Base-by-base conservation (phyloP, 2,797 vertebrate genomes). In the Peromyscus attwateri region DNA sequence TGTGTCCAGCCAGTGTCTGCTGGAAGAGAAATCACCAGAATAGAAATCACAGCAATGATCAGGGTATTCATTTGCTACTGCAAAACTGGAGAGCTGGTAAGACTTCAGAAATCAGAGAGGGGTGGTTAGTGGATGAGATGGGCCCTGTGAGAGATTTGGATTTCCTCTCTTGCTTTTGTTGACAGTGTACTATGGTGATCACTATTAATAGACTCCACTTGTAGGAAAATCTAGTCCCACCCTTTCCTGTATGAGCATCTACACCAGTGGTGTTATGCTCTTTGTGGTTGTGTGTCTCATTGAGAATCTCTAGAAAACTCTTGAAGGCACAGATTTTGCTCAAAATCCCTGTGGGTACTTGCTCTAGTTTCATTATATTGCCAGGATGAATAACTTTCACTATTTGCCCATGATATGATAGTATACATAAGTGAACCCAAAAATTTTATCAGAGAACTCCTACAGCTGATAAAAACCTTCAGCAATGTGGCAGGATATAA, bases 141-240 rank as follows among this genome's bases (percentile, higher is more conserved):
- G 55, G 60, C 43, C 16, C 34, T 9, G 6, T 27, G 13, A 37
- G 34, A 43, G 85, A 91, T n/a, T 62, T 13, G 37, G 70, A 73
- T 83, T 85, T 93, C 37, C 27, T 80, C 66, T 91, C 52, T 81
- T 87, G 43, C 46, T 46, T 91, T 91, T 79, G 34, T 91, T 75
- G 89, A 57, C 34, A 40, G 1, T 73, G 23, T 52, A 19, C 25
- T 57, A 73, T 57, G 34, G 43, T 19, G 27, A 71, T 80, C 71
- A 34, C 57, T 80, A 57, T 70, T 64, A 27, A 83, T 66, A 80
- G n/a, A 43, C 11, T 37, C 19, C 3, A 31, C 34, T 3, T 49
- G 0, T 34, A 29, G 64, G 57, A n/a, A n/a, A 52, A 52, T 52
- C 23, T 52, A 27, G 19, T 37, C 34, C 23, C 21, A 25, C 7